A percentile compares a stretch with the other conserved stretches of the same genome.
Evolutionary conservation across 2,797 vertebrate genomes (phyloP).

Genomic region (Brachymystax lenok): DNA sequence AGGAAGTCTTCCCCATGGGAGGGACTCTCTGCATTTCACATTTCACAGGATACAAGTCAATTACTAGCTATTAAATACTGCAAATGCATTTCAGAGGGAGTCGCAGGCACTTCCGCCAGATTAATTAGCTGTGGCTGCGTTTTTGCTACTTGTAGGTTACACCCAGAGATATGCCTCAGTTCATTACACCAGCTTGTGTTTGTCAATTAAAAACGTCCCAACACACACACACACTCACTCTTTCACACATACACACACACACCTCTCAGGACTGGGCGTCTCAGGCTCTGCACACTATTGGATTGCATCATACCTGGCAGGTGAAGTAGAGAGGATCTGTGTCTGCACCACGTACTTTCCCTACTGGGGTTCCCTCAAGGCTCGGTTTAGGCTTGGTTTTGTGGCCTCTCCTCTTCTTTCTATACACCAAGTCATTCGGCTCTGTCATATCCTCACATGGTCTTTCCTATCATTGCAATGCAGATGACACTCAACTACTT

Average conservation of each 20-base stretch:
- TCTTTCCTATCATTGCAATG: no score
- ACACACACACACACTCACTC: not conserved
- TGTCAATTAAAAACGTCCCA: not conserved
- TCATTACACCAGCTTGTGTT: slow-evolving; percentile 45
- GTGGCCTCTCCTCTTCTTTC: no score
- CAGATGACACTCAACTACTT: no score
- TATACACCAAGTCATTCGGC: no score
- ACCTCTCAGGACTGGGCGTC: no score
- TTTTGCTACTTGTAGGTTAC: slow-evolving; percentile 34
- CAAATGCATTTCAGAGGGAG: slow-evolving; percentile 39
- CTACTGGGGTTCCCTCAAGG: not conserved
- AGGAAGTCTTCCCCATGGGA: slow-evolving; percentile 32
- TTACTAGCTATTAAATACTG: slow-evolving; percentile 52
- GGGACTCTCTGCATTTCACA: slow-evolving; percentile 19
- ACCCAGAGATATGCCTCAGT: not conserved
- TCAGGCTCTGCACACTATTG: no score
- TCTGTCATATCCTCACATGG: no score
- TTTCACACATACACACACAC: no score
- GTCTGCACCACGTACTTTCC: not conserved
- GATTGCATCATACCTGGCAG: no score
- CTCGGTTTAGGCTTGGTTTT: no score
- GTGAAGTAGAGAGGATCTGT: no score
- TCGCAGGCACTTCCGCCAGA: slow-evolving; percentile 28
- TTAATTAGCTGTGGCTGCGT: slow-evolving; percentile 39
- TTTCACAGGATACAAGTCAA: slow-evolving; percentile 50